A percentile compares a stretch with the other conserved stretches of the same genome.
These are phyloP conservation scores for Falco novaeseelandiae DNA, from an alignment of 2,797 vertebrate species.

Conservation along the genomic window DNA sequence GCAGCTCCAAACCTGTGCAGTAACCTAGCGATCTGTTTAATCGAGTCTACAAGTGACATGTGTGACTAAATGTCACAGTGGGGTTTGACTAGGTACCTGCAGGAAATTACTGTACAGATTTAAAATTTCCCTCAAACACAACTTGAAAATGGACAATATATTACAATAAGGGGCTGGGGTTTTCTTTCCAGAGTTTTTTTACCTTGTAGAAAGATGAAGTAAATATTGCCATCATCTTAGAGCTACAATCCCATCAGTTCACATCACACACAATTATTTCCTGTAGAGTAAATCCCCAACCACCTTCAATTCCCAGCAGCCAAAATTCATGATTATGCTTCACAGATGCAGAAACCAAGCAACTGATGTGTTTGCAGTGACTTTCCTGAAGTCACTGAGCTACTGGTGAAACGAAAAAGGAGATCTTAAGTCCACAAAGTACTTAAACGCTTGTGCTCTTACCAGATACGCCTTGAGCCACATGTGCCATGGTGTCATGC, in stretches of 20 bases:
- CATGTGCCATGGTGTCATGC: fast-evolving
- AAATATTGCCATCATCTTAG: not conserved
- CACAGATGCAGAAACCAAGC: not conserved
- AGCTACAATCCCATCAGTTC: not conserved
- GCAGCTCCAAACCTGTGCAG: not conserved
- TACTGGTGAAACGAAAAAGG: not conserved
- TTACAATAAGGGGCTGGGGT: not conserved
- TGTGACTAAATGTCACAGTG: conserved; percentile 61
- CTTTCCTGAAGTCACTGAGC: not conserved
- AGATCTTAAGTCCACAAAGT: not conserved
- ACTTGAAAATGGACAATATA: not conserved
- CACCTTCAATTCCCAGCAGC: not conserved
- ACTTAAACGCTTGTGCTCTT: too few species aligned
- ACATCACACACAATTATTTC: not conserved
- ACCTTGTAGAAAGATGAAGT: conserved; percentile 17
- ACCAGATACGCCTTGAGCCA: not conserved
- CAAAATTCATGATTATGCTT: not conserved
- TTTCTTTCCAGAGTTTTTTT: conserved; percentile 46
- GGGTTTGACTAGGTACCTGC: conserved; percentile 55
- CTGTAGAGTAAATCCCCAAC: conserved; percentile 38
- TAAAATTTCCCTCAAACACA: conserved; percentile 71
- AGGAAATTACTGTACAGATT: conserved; percentile 74
- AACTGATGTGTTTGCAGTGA: not conserved
- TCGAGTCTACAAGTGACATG: conserved; percentile 7
- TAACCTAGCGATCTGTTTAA: not conserved